A percentile compares a stretch with the other conserved stretches of the same genome.
These are phyloP conservation scores for Dryas iulia DNA, from an alignment of 1,140 invertebrate genomes.

Conservation along the genomic window DNA sequence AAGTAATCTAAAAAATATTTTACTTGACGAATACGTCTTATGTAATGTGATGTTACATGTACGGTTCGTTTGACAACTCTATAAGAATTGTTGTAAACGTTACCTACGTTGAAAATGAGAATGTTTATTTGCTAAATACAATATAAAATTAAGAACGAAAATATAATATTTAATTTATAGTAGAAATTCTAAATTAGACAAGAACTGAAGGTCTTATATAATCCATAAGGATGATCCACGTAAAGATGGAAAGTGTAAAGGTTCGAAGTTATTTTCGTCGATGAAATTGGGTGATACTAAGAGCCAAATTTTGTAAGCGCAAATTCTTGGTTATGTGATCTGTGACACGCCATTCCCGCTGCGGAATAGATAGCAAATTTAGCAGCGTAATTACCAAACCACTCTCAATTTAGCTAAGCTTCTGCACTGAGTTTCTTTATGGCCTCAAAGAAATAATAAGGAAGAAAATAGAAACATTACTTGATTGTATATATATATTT, in stretches of 20 bases:
- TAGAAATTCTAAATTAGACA: no score
- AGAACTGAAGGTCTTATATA: no score
- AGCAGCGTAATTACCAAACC: background rate
- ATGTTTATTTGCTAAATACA: no score
- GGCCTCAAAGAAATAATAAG: background rate
- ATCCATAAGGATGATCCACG: background rate
- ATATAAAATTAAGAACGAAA: no score
- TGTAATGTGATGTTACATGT: no score
- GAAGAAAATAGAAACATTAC: background rate
- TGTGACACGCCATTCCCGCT: background rate
- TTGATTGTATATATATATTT: background rate
- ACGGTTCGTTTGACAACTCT: no score
- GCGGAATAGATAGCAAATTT: background rate
- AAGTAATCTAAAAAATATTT: no score
- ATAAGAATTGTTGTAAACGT: no score
- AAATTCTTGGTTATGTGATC: background rate
- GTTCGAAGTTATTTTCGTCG: constrained; percentile 14
- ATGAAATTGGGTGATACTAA: constrained; percentile 15
- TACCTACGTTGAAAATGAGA: no score
- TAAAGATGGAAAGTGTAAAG: background rate
- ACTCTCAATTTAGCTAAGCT: background rate
- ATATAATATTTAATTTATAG: no score
- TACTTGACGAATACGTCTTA: no score
- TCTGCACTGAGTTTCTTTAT: background rate
- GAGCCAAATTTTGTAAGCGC: constrained; percentile 13